These are phyloP conservation scores for Chaenogobius annularis DNA, from an alignment of 2,113 vertebrate species.

Conservation along the genomic window DNA sequence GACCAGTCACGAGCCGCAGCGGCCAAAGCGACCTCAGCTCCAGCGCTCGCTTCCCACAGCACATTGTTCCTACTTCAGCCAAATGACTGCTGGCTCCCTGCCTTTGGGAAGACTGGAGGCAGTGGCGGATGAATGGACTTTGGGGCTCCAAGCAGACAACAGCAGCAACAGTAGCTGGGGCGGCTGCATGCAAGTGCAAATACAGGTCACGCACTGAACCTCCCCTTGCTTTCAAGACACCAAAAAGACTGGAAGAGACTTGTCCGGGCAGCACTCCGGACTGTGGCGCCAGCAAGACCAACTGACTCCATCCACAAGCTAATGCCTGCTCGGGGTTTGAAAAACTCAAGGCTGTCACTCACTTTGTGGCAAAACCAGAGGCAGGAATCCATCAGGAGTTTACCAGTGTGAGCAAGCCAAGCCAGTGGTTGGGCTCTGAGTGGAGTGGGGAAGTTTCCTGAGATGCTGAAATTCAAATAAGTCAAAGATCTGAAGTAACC, in stretches of 20 bases:
- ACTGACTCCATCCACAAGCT: slow-evolving; percentile 70
- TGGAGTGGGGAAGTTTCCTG: slow-evolving; percentile 51
- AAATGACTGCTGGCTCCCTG: slow-evolving; percentile 63
- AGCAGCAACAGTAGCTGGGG: slow-evolving; percentile 75
- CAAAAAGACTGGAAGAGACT: slow-evolving; percentile 76
- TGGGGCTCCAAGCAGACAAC: slow-evolving; percentile 67
- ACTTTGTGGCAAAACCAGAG: slow-evolving; percentile 68
- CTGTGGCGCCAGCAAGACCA: slow-evolving; percentile 72
- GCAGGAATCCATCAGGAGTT: slow-evolving; percentile 70
- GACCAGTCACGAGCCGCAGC: slow-evolving; percentile 73
- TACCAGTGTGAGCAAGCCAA: slow-evolving; percentile 59
- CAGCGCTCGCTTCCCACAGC: slow-evolving; percentile 26
- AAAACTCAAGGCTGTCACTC: slow-evolving; percentile 65
- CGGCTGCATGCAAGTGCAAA: slow-evolving; percentile 78
- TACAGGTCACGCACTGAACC: slow-evolving; percentile 79
- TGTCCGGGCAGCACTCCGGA: slow-evolving; percentile 72
- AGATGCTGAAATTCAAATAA: slow-evolving; percentile 69
- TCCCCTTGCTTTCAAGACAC: slow-evolving; percentile 76
- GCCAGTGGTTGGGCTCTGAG: slow-evolving; percentile 63
- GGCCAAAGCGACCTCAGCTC: slow-evolving; percentile 60
- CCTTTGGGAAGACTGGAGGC: slow-evolving; percentile 68
- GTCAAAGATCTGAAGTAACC: slow-evolving; percentile 60
- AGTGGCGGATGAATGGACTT: slow-evolving; percentile 68
- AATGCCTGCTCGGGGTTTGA: slow-evolving; percentile 70
- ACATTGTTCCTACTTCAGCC: slow-evolving; percentile 67